Base-by-base conservation (phyloP, 1,140 invertebrate species). In the Drosophila kurseongensis region DNA sequence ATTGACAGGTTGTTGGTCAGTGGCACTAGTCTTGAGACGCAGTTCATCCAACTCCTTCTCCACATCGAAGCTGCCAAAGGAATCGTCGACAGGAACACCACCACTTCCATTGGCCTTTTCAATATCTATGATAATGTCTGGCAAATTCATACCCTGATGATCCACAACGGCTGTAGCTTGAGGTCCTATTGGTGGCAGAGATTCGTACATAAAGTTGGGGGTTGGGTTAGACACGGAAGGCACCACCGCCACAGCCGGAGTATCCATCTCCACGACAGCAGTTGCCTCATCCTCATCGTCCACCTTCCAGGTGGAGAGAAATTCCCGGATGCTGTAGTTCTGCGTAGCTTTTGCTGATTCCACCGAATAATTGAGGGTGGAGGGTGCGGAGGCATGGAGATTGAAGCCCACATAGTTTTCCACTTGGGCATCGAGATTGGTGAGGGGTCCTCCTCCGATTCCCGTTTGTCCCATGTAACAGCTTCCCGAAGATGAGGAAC, bases 261-360 rank as follows among this genome's bases (percentile, higher is more conserved):
- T 8, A 23, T 78, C 71, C 9, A 67, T 9, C 29, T 71, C 54
- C 0, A 60, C 5, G 0, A 42, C 72, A 27, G 50, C 45, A 6
- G 45, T 18, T 1, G 61, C 57, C 23, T 58, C 60, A 40, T 91
- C 92, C 52, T 92, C 92, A 52, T 92, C 92, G 27, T 91, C 91
- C 29, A 92, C 91, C 59, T 92, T 92, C 92, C 92, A 92, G 23
- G 84, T 92, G 42, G 91, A 55, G 3, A 92, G 65, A 45, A 92
- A 92, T 58, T 92, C 91, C 0, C 92, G 80, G 41, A 92, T 76
- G 35, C 84, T 92, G 14, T 80, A 80, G 41, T 79, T 90, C 29
- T 83, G 88, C 13, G 82, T 9, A 5, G 32, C 45, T n/a, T 80
- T 66, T 0, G 45, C 16, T 0, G 50, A 42, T 12, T 52, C 29